Conservation (phyloP, 1,140 invertebrate species). For the Drepana arcuata region DNA sequence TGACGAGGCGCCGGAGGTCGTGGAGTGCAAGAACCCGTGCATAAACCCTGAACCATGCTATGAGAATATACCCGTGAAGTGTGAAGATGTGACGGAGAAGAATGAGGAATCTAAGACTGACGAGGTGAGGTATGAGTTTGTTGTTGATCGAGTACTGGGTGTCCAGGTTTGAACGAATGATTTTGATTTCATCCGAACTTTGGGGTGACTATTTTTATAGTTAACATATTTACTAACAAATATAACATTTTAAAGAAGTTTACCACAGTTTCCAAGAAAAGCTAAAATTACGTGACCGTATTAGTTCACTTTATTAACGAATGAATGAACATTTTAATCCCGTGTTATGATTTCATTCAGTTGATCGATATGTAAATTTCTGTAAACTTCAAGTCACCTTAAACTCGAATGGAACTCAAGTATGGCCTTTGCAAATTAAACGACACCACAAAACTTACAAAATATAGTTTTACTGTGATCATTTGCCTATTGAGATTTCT, state of each 20-base stretch:
- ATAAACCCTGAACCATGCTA: constrained; percentile 19
- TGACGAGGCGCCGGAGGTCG: constrained; percentile 15
- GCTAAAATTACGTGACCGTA: no score
- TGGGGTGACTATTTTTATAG: background rate
- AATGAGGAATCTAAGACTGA: constrained; percentile 54
- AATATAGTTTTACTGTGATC: constrained; percentile 48
- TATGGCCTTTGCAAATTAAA: constrained; percentile 17
- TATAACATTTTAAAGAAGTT: background rate
- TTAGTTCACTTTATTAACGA: no score
- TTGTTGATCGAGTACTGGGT: constrained; percentile 77
- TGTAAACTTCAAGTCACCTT: no score
- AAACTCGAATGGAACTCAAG: background rate
- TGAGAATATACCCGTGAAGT: constrained; percentile 14
- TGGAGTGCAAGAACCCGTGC: constrained; percentile 59
- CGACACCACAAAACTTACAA: constrained; percentile 27
- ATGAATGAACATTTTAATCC: no score
- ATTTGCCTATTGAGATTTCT: constrained; percentile 63
- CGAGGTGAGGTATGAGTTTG: constrained; percentile 78
- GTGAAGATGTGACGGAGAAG: constrained; percentile 9
- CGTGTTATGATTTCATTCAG: no score
- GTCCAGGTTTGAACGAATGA: constrained; percentile 73
- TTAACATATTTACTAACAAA: background rate
- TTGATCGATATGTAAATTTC: no score
- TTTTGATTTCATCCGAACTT: background rate
- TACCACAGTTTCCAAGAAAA: background rate